Base-by-base conservation (phyloP, 2,888 invertebrate genomes). In the Uropetala carovei region DNA sequence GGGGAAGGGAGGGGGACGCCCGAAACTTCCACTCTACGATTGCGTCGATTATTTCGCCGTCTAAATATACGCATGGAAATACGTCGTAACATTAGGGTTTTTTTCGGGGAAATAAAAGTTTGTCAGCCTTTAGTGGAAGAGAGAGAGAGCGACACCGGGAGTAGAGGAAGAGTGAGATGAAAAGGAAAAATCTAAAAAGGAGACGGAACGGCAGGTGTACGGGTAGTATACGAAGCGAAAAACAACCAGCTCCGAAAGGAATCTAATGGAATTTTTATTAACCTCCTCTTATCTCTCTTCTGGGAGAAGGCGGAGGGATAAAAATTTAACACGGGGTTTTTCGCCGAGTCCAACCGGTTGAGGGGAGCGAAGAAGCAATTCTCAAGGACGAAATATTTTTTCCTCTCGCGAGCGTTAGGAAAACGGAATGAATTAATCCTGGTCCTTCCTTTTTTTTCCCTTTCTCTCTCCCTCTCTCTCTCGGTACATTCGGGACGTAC, bases 261-360 rank as follows among this genome's bases (percentile, higher is more conserved):
- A 89, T 60, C 64, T 14, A 43, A 89, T 68, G 89, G 89, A 89
- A 89, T 89, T 89, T 68, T 64, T 89, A 89, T 64, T 64, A 43
- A 89, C 89, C 30, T 16, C 43, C 64, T n/a, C 64, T 89, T 43
- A 64, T 89, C 64, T 64, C 8, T 16, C 10, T 30, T n/a, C 30
- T n/a, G n/a, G n/a, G n/a, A n/a, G n/a, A n/a, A n/a, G 56, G 22
- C 22, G 85, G 58, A 30, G 60, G 30, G 60, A 60, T 56, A 59
- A 86, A 58, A 30, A 27, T 86, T 86, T 60, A 86, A 86, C 27
- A 59, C 30, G 27, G 27, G 86, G 22, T 60, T 22, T 56, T 59
- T 22, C 75, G 18, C 13, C 60, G 57, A 57, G 16, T 5, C 59
- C 60, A 60, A 86, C 86, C 60, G 86, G 60, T 86, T 86, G 30